phyloP scores from a whole-genome alignment of 2,888 invertebrate genomes.

The Ceramica pisi region DNA sequence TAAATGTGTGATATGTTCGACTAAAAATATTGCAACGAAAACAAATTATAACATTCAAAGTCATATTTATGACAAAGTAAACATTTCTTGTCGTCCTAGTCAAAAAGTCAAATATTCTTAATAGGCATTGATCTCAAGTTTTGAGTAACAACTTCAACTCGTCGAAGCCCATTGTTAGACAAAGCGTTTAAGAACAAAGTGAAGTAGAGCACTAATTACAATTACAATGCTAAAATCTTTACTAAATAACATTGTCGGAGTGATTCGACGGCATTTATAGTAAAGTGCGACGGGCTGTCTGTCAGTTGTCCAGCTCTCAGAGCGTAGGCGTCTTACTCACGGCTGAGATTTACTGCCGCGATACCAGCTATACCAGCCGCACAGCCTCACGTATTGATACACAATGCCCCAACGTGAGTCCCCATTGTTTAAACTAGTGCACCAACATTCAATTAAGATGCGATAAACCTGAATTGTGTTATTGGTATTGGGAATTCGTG shows the following conservation, averaged over 20 bases:
- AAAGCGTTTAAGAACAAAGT: slow-evolving; percentile 34
- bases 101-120: slow-evolving; percentile 10
- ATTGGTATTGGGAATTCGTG: slow-evolving; percentile 14
- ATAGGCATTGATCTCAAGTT: slow-evolving; percentile 38
- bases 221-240: slow-evolving; percentile 44
- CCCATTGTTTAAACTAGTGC: slow-evolving; percentile 38
- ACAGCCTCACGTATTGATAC: slow-evolving; percentile 44
- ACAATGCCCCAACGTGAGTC: slow-evolving; percentile 49
- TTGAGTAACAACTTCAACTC: slow-evolving; percentile 35
- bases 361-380: slow-evolving; percentile 20
- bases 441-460: slow-evolving; percentile 36
- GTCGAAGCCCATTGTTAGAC: slow-evolving; percentile 12
- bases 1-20: too few species aligned
- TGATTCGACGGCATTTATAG: slow-evolving; percentile 26
- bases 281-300: slow-evolving; percentile 29
- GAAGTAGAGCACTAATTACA: slow-evolving; percentile 51
- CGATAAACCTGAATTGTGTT: slow-evolving; percentile 36
- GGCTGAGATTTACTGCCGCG: slow-evolving; percentile 39
- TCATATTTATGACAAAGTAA: background rate
- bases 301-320: slow-evolving; percentile 31
- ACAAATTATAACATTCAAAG: background rate
- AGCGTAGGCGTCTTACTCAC: slow-evolving; percentile 44
- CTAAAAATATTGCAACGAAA: background rate
- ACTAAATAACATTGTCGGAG: slow-evolving; percentile 27
- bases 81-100: background rate